Conservation (phyloP, 2,113 vertebrate genomes). For the Chamaetylas fuelleborni region DNA sequence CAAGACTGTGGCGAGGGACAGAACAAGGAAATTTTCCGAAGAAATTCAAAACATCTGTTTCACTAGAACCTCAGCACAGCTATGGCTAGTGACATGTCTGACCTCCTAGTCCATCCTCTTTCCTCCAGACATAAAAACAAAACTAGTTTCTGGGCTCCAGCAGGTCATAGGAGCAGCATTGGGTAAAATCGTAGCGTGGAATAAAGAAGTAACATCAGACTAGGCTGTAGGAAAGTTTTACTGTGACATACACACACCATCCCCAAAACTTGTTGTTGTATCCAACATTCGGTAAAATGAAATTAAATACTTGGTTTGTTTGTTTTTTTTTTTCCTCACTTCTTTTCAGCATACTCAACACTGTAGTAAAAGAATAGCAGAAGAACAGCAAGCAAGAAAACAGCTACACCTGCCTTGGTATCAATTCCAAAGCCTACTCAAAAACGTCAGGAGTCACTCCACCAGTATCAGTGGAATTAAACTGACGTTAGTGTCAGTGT, state of each 20-base stretch:
- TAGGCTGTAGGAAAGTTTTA: not conserved
- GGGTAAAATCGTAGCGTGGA: not conserved
- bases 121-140: not conserved
- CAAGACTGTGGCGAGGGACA: not conserved
- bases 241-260: not conserved
- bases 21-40: not conserved
- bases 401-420: not conserved
- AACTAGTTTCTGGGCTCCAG: not conserved
- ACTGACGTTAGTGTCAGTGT: not conserved
- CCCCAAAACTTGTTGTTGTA: not conserved
- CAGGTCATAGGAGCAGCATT: not conserved
- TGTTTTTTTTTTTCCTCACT: not conserved
- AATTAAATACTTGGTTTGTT: not conserved
- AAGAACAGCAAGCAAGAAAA: not conserved
- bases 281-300: not conserved
- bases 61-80: not conserved
- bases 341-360: not conserved
- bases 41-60: not conserved
- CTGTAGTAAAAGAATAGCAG: not conserved
- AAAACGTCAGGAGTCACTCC: not conserved
- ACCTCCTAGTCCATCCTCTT: not conserved
- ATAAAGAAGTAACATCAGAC: not conserved
- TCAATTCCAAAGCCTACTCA: not conserved
- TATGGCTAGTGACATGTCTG: not conserved
- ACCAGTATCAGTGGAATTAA: not conserved